Percentiles rank a stretch among this genome's conserved stretches.
Conservation (phyloP, 1,140 invertebrate species). For the Atta colombica region DNA sequence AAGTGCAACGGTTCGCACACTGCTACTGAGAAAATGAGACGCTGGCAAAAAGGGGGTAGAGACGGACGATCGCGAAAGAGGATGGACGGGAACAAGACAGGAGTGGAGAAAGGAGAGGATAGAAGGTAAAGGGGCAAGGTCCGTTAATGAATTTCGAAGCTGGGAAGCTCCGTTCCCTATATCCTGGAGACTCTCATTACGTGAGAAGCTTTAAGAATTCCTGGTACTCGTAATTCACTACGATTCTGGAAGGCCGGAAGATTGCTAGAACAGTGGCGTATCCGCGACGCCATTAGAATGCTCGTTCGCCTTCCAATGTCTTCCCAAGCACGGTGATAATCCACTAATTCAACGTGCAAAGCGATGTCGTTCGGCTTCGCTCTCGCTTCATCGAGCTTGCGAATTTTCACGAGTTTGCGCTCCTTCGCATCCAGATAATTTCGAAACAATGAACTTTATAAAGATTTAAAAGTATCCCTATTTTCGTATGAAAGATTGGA, state of each 20-base stretch:
- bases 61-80: conserved; percentile 17
- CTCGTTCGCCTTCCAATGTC: conserved; percentile 65
- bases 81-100: conserved; percentile 14
- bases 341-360: conserved; percentile 70
- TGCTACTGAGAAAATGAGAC: conserved; percentile 49
- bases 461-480: conserved; percentile 2
- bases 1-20: conserved; percentile 73
- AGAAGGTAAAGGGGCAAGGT: conserved; percentile 61
- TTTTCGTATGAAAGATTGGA: background rate
- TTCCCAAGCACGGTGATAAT: conserved; percentile 71
- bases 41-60: conserved; percentile 24
- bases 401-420: conserved; percentile 24
- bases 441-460: conserved; percentile 42
- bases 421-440: conserved; percentile 31
- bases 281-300: conserved; percentile 74
- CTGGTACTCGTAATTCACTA: conserved; percentile 76
- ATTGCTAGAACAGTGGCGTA: conserved; percentile 71
- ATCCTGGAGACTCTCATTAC: conserved; percentile 80
- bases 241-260: conserved; percentile 70
- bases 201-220: conserved; percentile 81
- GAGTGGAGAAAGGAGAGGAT: conserved; percentile 35
- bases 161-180: conserved; percentile 74
- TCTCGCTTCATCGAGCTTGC: conserved; percentile 28
- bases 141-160: conserved; percentile 80
- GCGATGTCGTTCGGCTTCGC: conserved; percentile 40